Evolutionary conservation across 2,797 vertebrate genomes (phyloP).

Genomic region (Bradypodion ventrale): DNA sequence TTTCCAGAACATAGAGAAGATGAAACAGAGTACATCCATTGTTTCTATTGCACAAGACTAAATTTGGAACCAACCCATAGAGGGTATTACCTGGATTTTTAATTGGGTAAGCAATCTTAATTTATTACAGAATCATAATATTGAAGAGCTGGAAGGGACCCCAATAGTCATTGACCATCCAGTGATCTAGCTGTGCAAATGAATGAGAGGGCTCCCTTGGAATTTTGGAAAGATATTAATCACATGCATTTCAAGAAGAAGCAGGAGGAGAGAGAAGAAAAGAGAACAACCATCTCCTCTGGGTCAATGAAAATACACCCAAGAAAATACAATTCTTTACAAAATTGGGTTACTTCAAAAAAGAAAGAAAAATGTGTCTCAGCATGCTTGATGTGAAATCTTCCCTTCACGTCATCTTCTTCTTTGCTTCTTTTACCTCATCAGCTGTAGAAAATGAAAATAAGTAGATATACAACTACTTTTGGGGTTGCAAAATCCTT

Average conservation of each 20-base stretch:
- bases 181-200: background rate
- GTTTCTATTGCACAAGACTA: background rate
- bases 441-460: background rate
- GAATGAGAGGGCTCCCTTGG: background rate
- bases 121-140: background rate
- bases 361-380: constrained; percentile 13
- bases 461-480: background rate
- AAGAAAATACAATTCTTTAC: background rate
- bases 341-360: background rate
- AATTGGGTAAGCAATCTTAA: background rate
- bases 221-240: background rate
- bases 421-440: too few relatives aligned
- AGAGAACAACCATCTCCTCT: background rate
- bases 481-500: background rate
- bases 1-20: too few relatives aligned
- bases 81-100: background rate
- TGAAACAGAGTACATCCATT: too few relatives aligned
- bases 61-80: background rate
- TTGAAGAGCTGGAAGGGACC: too few relatives aligned
- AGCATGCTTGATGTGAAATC: background rate
- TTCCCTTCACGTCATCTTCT: too few relatives aligned
- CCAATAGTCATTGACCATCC: background rate
- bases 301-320: background rate
- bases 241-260: background rate
- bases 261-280: too few relatives aligned